A percentile compares a stretch with the other conserved stretches of the same genome.
Conservation (phyloP, 1,140 invertebrate genomes). For the Hirudo medicinalis region DNA sequence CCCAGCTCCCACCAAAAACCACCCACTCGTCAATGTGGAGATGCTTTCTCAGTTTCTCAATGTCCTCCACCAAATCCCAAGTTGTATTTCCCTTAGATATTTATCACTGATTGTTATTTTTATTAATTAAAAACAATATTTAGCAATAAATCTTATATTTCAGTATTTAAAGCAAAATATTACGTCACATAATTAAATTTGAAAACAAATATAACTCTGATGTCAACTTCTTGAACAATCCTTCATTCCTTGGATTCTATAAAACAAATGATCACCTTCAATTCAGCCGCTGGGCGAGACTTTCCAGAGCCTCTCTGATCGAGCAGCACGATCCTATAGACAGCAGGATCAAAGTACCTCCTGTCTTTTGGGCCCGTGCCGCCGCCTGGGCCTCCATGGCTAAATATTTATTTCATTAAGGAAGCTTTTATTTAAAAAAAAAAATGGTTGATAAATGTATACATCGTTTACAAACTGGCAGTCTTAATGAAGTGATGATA, state of each 20-base stretch:
- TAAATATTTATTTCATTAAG: slow-evolving; percentile 21
- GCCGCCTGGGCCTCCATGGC: slow-evolving; percentile 39
- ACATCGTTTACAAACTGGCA: no score
- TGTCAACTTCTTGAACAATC: no score
- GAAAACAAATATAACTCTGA: no score
- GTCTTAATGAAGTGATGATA: no score
- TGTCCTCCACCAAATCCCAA: slow-evolving; percentile 38
- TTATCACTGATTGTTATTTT: background rate
- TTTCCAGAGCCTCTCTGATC: slow-evolving; percentile 39
- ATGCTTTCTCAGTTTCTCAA: slow-evolving; percentile 36
- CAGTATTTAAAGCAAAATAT: no score
- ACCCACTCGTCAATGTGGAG: slow-evolving; percentile 37
- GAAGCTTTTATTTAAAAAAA: no score
- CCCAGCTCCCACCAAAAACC: slow-evolving; percentile 41
- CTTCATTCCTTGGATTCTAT: no score
- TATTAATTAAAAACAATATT: no score
- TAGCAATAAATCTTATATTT: no score
- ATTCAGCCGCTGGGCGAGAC: slow-evolving; percentile 35
- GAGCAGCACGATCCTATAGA: slow-evolving; percentile 36
- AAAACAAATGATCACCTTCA: slow-evolving; percentile 28
- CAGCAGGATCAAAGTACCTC: slow-evolving; percentile 37
- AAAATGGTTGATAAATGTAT: no score
- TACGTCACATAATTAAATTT: no score
- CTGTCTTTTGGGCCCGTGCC: slow-evolving; percentile 32
- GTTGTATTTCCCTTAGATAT: slow-evolving; percentile 37